A percentile compares a stretch with the other conserved stretches of the same genome.
Conservation (phyloP, 92 coral and sea anemone genomes). For the Porites lobata region DNA sequence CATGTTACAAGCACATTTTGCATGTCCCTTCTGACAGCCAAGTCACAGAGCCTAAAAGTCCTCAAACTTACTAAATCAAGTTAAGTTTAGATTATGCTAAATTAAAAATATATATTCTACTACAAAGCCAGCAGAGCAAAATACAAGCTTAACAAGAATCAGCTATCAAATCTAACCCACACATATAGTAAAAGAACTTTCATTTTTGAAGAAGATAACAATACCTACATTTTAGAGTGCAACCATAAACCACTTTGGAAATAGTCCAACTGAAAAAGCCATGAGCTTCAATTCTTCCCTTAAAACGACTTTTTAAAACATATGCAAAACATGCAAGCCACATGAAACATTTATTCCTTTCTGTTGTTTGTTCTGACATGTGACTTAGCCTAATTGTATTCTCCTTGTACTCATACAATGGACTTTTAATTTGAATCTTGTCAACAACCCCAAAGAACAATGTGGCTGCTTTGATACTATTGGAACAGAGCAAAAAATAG, state of each 20-base stretch:
- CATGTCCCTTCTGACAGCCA: background rate
- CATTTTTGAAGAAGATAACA: conserved; percentile 25
- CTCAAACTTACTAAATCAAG: conserved; percentile 61
- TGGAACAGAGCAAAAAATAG: conserved; percentile 73
- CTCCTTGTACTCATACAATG: conserved; percentile 87
- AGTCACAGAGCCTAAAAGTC: background rate
- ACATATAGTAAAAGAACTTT: conserved; percentile 18
- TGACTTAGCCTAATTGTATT: conserved; percentile 94
- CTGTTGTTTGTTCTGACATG: conserved; percentile 92
- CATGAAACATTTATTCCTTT: conserved; percentile 97
- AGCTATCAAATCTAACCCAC: conserved; percentile 23
- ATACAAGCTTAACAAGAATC: conserved; percentile 57
- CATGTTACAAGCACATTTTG: background rate
- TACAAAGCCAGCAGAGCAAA: conserved; percentile 35
- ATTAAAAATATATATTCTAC: conserved; percentile 85
- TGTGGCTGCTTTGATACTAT: conserved; percentile 71
- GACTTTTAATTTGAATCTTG: conserved; percentile 90
- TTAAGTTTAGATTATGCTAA: conserved; percentile 78
- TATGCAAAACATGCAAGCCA: conserved; percentile 96
- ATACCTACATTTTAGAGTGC: conserved; percentile 64
- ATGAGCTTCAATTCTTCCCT: conserved; percentile 73
- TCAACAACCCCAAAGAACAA: conserved; percentile 89
- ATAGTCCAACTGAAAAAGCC: conserved; percentile 58
- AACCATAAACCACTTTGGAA: conserved; percentile 43
- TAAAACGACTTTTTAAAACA: conserved; percentile 81